These are phyloP conservation scores for Chrysolina haemoptera DNA, from an alignment of 2,888 invertebrate species.

Conservation along the genomic window DNA sequence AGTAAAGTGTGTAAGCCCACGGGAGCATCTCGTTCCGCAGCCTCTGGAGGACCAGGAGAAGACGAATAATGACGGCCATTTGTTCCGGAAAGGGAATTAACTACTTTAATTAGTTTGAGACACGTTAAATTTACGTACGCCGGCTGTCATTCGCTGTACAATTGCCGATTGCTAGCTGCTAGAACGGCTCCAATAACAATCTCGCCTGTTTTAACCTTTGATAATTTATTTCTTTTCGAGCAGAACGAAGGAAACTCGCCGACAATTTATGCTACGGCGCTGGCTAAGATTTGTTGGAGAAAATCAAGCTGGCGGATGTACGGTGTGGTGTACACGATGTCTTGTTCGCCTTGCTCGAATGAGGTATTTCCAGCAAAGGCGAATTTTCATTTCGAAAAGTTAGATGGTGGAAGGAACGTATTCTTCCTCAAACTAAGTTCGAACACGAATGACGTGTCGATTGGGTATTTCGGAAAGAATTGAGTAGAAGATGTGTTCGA, in stretches of 20 bases:
- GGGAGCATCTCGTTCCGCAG: slow-evolving; percentile 57
- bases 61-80: slow-evolving; percentile 69
- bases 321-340: not conserved
- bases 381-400: not conserved
- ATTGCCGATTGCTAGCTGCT: slow-evolving; percentile 63
- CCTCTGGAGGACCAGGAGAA: slow-evolving; percentile 58
- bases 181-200: slow-evolving; percentile 65
- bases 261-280: slow-evolving; percentile 50
- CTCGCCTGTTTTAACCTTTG: slow-evolving; percentile 62
- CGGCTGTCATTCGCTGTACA: slow-evolving; percentile 64
- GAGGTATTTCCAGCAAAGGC: slow-evolving; percentile 1
- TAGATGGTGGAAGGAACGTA: slow-evolving; percentile 13
- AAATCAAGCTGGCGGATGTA: not conserved
- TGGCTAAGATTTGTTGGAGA: slow-evolving; percentile 20
- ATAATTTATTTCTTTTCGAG: slow-evolving; percentile 61
- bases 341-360: slow-evolving; percentile 5
- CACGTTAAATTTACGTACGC: slow-evolving; percentile 70
- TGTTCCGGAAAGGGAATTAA: slow-evolving; percentile 70
- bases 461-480: slow-evolving; percentile 6
- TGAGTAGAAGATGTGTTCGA: slow-evolving; percentile 2
- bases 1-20: slow-evolving; percentile 48
- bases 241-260: slow-evolving; percentile 51
- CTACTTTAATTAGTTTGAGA: slow-evolving; percentile 71
- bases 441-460: slow-evolving; percentile 17
- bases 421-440: slow-evolving; percentile 8